Evolutionary conservation across 2,113 vertebrate species (phyloP).

Genomic region (Ammospiza caudacuta): DNA sequence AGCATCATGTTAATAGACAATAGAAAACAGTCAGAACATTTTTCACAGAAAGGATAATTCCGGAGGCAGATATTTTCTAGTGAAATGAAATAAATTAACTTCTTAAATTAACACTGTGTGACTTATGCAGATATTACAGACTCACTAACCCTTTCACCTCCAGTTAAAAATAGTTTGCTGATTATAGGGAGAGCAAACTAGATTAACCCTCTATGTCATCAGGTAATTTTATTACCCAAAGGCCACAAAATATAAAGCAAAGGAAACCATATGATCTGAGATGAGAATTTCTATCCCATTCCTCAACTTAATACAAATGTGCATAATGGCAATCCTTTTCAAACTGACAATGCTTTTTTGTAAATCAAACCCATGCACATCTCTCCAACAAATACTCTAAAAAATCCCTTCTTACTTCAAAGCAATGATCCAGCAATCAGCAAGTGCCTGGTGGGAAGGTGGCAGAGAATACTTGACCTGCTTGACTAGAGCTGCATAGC

Average conservation of each 20-base stretch:
- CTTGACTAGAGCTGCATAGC: neutral
- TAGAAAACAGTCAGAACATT: slow-evolving; percentile 2
- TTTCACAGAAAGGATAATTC: slow-evolving; percentile 20
- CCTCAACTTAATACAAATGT: neutral
- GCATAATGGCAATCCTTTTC: neutral
- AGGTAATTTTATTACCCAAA: neutral
- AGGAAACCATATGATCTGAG: fast-evolving
- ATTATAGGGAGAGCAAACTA: neutral
- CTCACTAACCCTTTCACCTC: neutral
- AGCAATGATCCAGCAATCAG: neutral
- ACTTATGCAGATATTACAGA: neutral
- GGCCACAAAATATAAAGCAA: neutral
- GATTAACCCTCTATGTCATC: neutral
- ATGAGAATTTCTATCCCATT: neutral
- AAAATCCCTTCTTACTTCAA: neutral
- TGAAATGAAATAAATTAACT: slow-evolving; percentile 24
- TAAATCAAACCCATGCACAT: neutral
- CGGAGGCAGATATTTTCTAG: slow-evolving; percentile 18
- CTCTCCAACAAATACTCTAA: neutral
- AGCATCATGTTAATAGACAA: slow-evolving; percentile 26
- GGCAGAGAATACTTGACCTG: neutral
- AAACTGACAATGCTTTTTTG: neutral
- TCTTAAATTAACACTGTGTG: neutral
- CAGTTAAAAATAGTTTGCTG: neutral
- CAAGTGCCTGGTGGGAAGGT: neutral